A percentile compares a stretch with the other conserved stretches of the same genome.
phyloP scores from a whole-genome alignment of 2,888 invertebrate genomes.

The Pollenia griseotomentosa region DNA sequence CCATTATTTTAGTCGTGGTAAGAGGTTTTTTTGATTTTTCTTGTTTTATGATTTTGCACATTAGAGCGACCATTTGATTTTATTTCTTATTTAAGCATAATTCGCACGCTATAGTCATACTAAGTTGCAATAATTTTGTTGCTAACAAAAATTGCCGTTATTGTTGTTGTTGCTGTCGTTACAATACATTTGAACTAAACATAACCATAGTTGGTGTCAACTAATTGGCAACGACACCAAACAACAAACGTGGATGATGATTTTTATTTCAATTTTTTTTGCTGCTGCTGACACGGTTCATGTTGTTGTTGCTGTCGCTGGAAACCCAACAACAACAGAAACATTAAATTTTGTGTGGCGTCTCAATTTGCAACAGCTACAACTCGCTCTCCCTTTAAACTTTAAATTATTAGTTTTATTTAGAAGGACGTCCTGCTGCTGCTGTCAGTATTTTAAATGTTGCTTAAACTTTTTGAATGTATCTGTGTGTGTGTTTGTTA shows the following conservation, averaged over 20 bases:
- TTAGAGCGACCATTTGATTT: slow-evolving; percentile 53
- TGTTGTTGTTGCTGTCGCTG: slow-evolving; percentile 8
- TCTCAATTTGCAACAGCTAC: slow-evolving; percentile 52
- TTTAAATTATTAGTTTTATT: slow-evolving; percentile 61
- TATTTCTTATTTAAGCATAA: slow-evolving; percentile 61
- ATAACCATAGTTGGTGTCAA: slow-evolving; percentile 79
- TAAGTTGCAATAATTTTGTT: slow-evolving; percentile 39
- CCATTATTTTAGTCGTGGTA: slow-evolving; percentile 7
- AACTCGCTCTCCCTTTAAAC: slow-evolving; percentile 42
- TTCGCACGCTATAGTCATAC: slow-evolving; percentile 68
- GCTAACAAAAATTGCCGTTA: background rate
- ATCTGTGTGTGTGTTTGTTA: slow-evolving; percentile 21
- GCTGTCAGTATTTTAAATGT: slow-evolving; percentile 65
- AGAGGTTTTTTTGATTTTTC: slow-evolving; percentile 2
- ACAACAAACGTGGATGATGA: slow-evolving; percentile 66
- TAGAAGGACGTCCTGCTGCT: slow-evolving; percentile 68
- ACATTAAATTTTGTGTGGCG: slow-evolving; percentile 58
- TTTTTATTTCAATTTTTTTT: slow-evolving; percentile 34
- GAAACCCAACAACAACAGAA: background rate
- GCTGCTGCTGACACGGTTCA: background rate
- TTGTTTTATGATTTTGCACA: slow-evolving; percentile 36
- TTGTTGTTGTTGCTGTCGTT: slow-evolving; percentile 27
- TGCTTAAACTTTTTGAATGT: slow-evolving; percentile 28
- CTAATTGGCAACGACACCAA: slow-evolving; percentile 82
- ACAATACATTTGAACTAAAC: slow-evolving; percentile 46